Conservation (phyloP, 2,888 invertebrate genomes). For the Mantis religiosa region DNA sequence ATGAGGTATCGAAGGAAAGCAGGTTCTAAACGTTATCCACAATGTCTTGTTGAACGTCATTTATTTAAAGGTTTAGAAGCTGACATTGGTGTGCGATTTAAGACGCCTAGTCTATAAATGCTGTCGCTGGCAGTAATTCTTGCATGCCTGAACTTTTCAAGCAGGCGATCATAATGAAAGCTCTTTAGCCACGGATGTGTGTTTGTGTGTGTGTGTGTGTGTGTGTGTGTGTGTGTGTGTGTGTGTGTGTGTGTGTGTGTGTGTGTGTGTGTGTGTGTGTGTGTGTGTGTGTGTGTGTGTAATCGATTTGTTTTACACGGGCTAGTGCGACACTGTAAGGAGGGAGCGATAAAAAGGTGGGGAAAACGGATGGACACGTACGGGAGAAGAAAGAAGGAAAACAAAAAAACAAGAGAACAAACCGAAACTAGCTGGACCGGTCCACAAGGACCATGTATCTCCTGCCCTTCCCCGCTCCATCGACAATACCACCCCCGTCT, state of each 20-base stretch:
- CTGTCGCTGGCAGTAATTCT: not conserved
- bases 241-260: no score
- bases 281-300: not conserved
- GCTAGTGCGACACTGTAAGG: not conserved
- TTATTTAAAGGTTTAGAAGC: not conserved
- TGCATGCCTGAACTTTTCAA: not conserved
- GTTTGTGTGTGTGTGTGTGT: not conserved
- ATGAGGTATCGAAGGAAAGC: not conserved
- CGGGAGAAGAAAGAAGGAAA: not conserved
- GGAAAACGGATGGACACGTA: not conserved
- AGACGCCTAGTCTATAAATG: not conserved
- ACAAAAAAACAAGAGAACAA: not conserved
- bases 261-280: not conserved
- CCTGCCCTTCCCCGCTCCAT: not conserved
- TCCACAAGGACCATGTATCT: not conserved
- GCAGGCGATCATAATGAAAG: not conserved
- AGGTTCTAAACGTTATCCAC: not conserved
- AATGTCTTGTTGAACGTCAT: not conserved
- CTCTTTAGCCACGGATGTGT: not conserved
- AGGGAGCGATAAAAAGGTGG: not conserved
- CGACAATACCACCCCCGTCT: not conserved
- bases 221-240: not conserved
- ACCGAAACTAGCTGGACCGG: not conserved
- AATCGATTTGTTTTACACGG: not conserved
- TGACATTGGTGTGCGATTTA: not conserved